A percentile compares a stretch with the other conserved stretches of the same genome.
phyloP scores from a whole-genome alignment of 2,113 vertebrate genomes.

The Channa maculata region DNA sequence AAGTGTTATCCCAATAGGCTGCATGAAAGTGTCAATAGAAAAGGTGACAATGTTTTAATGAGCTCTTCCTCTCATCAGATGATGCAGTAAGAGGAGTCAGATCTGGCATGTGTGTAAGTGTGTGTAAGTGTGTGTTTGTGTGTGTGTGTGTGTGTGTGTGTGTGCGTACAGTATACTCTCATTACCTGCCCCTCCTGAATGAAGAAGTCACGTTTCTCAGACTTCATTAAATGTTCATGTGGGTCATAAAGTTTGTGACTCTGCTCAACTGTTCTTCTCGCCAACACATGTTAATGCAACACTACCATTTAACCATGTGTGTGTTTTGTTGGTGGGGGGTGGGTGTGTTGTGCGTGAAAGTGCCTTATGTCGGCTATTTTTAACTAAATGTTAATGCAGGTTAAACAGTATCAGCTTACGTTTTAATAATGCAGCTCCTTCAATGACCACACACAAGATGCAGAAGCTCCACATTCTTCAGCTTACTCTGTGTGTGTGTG shows the following conservation, averaged over 20 bases:
- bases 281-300: conserved; percentile 49
- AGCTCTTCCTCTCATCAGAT: conserved; percentile 6
- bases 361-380: conserved; percentile 14
- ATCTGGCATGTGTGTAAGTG: neutral
- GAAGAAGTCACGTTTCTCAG: conserved; percentile 37
- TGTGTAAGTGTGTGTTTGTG: neutral
- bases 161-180: neutral
- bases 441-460: conserved; percentile 33
- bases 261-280: conserved; percentile 37
- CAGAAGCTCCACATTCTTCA: conserved; percentile 23
- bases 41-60: neutral
- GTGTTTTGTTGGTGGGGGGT: neutral
- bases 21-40: conserved; percentile 12
- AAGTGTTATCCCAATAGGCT: neutral
- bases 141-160: conserved; percentile 14
- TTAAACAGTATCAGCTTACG: conserved; percentile 55
- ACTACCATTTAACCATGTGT: conserved; percentile 24
- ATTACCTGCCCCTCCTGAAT: conserved; percentile 45
- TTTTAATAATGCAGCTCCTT: conserved; percentile 59
- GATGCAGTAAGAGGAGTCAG: neutral
- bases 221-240: conserved; percentile 70
- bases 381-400: conserved; percentile 56
- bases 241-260: conserved; percentile 51
- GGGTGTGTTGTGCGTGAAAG: conserved; percentile 7
- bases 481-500: neutral